A percentile compares a stretch with the other conserved stretches of the same genome.
phyloP scores from a whole-genome alignment of 2,113 vertebrate genomes.

The Cephalophus harveyi region DNA sequence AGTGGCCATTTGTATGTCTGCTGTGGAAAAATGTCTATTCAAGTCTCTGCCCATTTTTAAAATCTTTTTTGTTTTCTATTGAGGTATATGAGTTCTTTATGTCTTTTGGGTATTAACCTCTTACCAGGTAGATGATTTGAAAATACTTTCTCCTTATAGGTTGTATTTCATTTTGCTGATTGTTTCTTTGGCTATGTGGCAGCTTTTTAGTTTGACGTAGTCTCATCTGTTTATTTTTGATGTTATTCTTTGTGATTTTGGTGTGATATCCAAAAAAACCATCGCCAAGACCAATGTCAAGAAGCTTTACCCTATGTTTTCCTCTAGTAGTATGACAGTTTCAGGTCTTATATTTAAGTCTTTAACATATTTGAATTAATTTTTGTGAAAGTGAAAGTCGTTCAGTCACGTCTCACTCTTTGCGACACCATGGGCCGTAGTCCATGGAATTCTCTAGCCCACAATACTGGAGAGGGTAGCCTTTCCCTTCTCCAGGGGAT shows the following conservation, averaged over 20 bases:
- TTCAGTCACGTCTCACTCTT: neutral
- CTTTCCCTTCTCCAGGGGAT: neutral
- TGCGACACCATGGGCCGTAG: neutral
- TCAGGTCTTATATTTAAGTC: neutral
- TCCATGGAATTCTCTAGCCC: neutral
- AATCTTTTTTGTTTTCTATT: neutral
- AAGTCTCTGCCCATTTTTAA: neutral
- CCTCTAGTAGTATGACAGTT: neutral
- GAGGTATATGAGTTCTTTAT: neutral
- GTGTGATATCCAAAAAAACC: neutral
- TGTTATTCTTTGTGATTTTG: neutral
- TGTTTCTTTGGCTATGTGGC: neutral
- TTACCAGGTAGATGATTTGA: neutral
- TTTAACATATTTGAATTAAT: neutral
- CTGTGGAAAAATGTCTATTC: neutral
- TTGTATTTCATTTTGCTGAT: neutral
- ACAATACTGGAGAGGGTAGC: neutral
- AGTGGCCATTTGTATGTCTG: neutral
- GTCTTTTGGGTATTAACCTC: neutral
- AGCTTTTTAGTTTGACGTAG: neutral
- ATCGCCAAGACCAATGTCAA: neutral
- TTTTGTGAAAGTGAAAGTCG: neutral
- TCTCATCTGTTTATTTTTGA: neutral
- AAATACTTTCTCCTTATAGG: neutral
- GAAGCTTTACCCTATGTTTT: neutral